Conservation (phyloP, 1,140 invertebrate species). For the Chironomus striatipennis region DNA sequence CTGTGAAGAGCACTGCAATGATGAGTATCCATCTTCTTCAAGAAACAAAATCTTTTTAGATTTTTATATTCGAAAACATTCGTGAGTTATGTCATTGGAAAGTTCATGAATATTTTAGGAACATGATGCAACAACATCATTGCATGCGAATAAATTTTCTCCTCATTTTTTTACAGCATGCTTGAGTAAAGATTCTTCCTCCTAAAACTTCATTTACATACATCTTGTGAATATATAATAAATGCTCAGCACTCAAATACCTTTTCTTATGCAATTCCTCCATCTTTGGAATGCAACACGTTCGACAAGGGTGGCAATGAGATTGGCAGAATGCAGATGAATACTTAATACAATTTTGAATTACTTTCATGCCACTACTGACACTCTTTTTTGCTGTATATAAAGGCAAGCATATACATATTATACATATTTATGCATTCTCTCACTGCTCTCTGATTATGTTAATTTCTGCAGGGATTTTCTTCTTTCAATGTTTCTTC, state of each 20-base stretch:
- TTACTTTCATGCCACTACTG: not conserved
- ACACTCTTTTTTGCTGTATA: not conserved
- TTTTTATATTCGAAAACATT: no score
- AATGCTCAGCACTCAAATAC: not conserved
- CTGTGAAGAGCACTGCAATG: no score
- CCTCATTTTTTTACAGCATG: no score
- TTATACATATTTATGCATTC: not conserved
- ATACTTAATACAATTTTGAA: not conserved
- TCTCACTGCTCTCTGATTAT: not conserved
- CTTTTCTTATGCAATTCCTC: not conserved
- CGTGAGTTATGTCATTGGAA: no score
- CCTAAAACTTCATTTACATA: no score
- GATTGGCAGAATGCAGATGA: constrained; percentile 1
- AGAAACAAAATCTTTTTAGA: no score
- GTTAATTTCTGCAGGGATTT: constrained; percentile 7
- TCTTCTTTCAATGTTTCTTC: not conserved
- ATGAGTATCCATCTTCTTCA: no score
- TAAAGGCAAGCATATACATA: not conserved
- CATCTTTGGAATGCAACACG: constrained; percentile 5
- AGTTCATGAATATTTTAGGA: no score
- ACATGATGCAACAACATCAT: no score
- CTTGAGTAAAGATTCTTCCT: no score
- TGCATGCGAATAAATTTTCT: no score
- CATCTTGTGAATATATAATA: no score
- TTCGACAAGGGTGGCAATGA: not conserved